Evolutionary conservation across 1,140 invertebrate genomes (phyloP).

Genomic region (Lepidurus couesii): DNA sequence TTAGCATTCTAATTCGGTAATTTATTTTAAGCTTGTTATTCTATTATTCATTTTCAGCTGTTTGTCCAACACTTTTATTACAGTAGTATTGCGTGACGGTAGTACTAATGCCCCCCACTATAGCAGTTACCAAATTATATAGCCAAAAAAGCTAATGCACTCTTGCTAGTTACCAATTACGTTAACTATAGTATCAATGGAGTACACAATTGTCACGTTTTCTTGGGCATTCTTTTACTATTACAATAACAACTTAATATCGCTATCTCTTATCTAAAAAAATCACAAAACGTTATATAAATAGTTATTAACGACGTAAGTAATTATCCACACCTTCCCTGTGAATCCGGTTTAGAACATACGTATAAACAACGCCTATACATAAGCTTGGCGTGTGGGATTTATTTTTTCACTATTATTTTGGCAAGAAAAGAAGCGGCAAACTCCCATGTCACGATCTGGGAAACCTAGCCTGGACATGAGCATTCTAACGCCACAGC

Average conservation of each 20-base stretch:
- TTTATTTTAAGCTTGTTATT: background rate
- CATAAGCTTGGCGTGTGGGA: no score
- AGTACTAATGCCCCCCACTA: background rate
- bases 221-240: no score
- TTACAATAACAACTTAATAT: no score
- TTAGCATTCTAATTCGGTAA: no score
- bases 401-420: no score
- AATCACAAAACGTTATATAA: no score
- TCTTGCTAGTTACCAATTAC: background rate
- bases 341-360: no score
- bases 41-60: background rate
- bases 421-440: background rate
- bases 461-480: background rate
- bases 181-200: conserved; percentile 1
- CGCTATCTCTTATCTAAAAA: no score
- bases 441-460: background rate
- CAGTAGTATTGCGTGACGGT: background rate
- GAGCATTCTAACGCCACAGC: background rate
- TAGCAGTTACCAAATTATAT: background rate
- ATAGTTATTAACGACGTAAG: no score
- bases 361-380: no score
- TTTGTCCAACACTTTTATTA: background rate
- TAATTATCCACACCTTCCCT: no score
- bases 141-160: background rate
- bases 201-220: background rate